Evolutionary conservation across 2,888 invertebrate species (phyloP).

Genomic region (Ectemnius lituratus): DNA sequence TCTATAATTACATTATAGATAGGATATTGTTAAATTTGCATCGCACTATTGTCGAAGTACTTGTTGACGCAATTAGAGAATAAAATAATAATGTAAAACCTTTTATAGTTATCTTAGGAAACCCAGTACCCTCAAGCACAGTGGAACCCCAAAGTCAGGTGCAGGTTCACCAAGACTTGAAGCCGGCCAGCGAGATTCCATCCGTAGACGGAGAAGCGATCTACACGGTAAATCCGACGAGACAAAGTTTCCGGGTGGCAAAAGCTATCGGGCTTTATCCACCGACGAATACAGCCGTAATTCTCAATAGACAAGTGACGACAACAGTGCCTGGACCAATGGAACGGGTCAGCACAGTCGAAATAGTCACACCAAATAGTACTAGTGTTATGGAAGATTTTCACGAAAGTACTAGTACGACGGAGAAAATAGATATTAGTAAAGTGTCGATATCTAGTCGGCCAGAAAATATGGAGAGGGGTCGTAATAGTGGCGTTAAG

Average conservation of each 20-base stretch:
- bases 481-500: constrained; percentile 41
- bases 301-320: constrained; percentile 35
- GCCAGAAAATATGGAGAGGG: constrained; percentile 32
- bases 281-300: constrained; percentile 48
- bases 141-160: constrained; percentile 52
- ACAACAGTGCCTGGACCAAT: constrained; percentile 27
- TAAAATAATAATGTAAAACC: background rate
- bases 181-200: constrained; percentile 30
- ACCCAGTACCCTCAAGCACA: constrained; percentile 66
- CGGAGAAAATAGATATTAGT: constrained; percentile 14
- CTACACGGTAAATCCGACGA: constrained; percentile 24
- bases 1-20: too few species aligned
- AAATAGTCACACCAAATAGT: constrained; percentile 2
- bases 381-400: constrained; percentile 20
- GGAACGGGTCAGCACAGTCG: constrained; percentile 33
- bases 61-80: background rate
- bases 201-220: constrained; percentile 31
- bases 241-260: constrained; percentile 63
- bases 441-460: constrained; percentile 23
- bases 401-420: constrained; percentile 25
- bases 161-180: constrained; percentile 36
- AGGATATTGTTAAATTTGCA: too few species aligned
- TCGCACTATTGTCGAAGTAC: background rate
- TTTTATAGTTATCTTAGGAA: constrained; percentile 61
- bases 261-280: constrained; percentile 69